Percentiles rank a stretch among this genome's conserved stretches.
Conservation (phyloP, 2,888 invertebrate species). For the Rhogogaster chlorosoma region DNA sequence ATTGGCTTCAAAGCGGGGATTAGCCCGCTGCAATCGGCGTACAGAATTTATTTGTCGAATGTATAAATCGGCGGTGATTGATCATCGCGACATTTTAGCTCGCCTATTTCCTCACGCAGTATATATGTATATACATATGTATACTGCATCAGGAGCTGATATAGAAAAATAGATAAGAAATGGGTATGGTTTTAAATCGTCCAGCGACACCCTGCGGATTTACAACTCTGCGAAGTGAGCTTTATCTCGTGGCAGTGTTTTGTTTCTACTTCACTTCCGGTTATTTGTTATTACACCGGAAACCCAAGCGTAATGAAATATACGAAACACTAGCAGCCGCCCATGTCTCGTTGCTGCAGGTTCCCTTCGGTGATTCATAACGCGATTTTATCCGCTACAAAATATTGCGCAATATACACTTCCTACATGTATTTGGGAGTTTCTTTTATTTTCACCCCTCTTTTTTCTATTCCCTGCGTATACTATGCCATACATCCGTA, state of each 20-base stretch:
- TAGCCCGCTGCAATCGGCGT: neutral
- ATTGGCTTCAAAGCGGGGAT: neutral
- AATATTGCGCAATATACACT: slow-evolving; percentile 30
- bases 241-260: slow-evolving; percentile 64
- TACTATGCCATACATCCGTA: slow-evolving; percentile 13
- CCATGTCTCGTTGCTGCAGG: slow-evolving; percentile 49
- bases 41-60: neutral
- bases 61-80: neutral
- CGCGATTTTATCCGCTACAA: slow-evolving; percentile 62
- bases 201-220: slow-evolving; percentile 4
- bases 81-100: neutral
- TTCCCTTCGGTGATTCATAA: slow-evolving; percentile 66
- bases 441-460: slow-evolving; percentile 46
- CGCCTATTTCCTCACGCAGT: neutral
- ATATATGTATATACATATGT: too few species aligned
- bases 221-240: slow-evolving; percentile 47
- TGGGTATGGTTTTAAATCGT: slow-evolving; percentile 24
- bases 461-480: slow-evolving; percentile 17
- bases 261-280: slow-evolving; percentile 62
- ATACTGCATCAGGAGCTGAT: neutral
- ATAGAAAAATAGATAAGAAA: neutral
- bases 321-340: slow-evolving; percentile 56
- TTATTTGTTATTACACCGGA: slow-evolving; percentile 67
- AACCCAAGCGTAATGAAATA: slow-evolving; percentile 67
- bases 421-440: slow-evolving; percentile 16